Evolutionary conservation across 2,113 vertebrate genomes (phyloP).

Genomic region (Ancistrus triradiatus): DNA sequence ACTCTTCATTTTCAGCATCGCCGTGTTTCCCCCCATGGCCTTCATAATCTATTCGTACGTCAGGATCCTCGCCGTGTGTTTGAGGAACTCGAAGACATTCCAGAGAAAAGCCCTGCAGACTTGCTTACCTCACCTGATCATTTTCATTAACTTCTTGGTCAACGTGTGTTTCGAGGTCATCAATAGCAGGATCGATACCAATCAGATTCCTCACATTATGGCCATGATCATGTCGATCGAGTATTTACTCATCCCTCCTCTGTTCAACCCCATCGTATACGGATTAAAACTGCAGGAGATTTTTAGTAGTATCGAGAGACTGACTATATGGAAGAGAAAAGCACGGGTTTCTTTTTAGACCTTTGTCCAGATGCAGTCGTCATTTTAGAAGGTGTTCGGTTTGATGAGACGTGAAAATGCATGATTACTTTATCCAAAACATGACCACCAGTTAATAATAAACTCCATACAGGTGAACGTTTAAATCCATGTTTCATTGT

Average conservation of each 20-base stretch:
- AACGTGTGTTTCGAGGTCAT: conserved; percentile 16
- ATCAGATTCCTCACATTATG: conserved; percentile 16
- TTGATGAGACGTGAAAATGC: no score
- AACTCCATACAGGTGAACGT: no score
- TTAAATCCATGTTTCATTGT: no score
- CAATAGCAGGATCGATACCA: conserved; percentile 3
- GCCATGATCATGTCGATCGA: conserved; percentile 12
- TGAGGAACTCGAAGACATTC: conserved; percentile 5
- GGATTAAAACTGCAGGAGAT: conserved; percentile 26
- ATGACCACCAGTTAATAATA: no score
- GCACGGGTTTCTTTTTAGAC: no score
- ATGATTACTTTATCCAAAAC: no score
- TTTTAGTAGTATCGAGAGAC: no score
- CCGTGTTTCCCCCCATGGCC: background rate
- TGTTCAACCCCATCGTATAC: conserved; percentile 23
- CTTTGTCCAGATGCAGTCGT: no score
- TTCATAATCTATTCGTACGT: conserved; percentile 14
- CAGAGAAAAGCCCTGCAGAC: conserved; percentile 22
- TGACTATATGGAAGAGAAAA: no score
- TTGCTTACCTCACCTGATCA: conserved; percentile 13
- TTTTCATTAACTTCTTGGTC: background rate
- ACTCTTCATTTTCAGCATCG: background rate
- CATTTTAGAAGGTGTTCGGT: no score
- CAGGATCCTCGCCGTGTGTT: background rate
- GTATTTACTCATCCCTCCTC: conserved; percentile 7